phyloP scores from a whole-genome alignment of 2,113 vertebrate species.

The Brachyistius frenatus region DNA sequence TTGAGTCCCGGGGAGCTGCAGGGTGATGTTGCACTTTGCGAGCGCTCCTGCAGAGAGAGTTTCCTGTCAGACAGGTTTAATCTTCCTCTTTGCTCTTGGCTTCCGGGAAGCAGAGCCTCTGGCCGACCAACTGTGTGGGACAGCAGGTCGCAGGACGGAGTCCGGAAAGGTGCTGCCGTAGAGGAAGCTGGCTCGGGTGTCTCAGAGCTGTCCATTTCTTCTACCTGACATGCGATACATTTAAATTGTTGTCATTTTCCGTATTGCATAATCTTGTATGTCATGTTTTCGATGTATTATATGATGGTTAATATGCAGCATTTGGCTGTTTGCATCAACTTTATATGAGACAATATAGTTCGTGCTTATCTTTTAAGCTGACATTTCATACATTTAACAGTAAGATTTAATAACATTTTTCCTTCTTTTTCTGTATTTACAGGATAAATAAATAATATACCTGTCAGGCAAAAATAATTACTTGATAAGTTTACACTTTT shows the following conservation, averaged over 20 bases:
- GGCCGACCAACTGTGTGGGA: constrained; percentile 72
- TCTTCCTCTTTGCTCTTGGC: constrained; percentile 81
- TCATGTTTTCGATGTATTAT: not conserved
- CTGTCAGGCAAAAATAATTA: no score
- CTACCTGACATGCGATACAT: constrained; percentile 60
- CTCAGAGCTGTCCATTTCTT: constrained; percentile 84
- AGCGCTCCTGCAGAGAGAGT: constrained; percentile 92
- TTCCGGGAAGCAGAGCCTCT: constrained; percentile 68
- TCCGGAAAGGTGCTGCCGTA: constrained; percentile 49
- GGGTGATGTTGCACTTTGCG: constrained; percentile 81
- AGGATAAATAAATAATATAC: no score
- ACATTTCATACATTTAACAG: no score
- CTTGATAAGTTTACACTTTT: no score
- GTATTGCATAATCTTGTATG: not conserved
- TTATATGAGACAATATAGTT: no score
- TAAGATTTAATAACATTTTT: no score
- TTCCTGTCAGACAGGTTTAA: constrained; percentile 90
- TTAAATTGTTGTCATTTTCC: not conserved
- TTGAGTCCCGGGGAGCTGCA: constrained; percentile 78
- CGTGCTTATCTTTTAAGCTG: no score
- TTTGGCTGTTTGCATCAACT: no score
- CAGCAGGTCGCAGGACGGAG: constrained; percentile 78
- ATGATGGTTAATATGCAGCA: no score
- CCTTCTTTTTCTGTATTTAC: no score
- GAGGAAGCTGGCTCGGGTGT: constrained; percentile 67